Conservation (phyloP, 2,113 vertebrate genomes). For the Mirza zaza region DNA sequence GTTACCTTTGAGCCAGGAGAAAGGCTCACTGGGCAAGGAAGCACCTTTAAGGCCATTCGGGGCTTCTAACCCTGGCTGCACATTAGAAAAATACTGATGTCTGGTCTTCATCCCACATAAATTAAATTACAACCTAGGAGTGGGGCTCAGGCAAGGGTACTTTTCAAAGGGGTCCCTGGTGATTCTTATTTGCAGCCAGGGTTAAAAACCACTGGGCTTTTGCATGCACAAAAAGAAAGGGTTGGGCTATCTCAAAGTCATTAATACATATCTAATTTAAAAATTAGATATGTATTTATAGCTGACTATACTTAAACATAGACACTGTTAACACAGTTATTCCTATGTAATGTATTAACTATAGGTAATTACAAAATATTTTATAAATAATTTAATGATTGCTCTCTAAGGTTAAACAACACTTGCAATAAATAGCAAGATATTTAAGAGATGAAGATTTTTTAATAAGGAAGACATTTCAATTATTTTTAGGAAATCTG, state of each 20-base stretch:
- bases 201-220: background rate
- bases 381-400: constrained; percentile 55
- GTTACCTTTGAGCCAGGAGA: background rate
- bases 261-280: no score
- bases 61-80: background rate
- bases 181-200: background rate
- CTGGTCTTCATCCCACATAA: background rate
- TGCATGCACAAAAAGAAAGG: background rate
- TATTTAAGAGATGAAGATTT: constrained; percentile 50
- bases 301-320: background rate
- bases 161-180: background rate
- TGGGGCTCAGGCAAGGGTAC: background rate
- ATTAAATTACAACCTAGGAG: background rate
- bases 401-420: constrained; percentile 28
- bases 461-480: background rate
- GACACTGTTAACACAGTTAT: background rate
- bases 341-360: constrained; percentile 31
- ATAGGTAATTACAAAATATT: constrained; percentile 36
- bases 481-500: constrained; percentile 23
- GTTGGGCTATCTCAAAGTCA: background rate
- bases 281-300: constrained; percentile 39
- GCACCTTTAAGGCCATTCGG: background rate
- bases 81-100: background rate
- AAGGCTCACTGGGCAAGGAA: background rate
- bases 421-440: constrained; percentile 53